Percentiles rank a stretch among this genome's conserved stretches.
These are phyloP conservation scores for Spondyliosoma cantharus DNA, from an alignment of 2,797 vertebrate genomes.

Conservation along the genomic window DNA sequence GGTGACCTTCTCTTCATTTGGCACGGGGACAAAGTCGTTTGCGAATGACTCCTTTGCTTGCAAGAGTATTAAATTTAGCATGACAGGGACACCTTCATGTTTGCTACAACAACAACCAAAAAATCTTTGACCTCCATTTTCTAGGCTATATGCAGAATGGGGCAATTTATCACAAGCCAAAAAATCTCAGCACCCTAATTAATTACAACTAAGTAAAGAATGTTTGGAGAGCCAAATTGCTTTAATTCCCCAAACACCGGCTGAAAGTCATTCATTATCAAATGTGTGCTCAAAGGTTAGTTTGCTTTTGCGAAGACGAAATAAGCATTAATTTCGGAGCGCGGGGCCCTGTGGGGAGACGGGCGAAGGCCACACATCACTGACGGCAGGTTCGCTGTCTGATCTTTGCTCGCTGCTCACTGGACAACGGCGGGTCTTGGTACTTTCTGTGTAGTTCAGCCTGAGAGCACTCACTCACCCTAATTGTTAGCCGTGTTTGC, in stretches of 20 bases:
- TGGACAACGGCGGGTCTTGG: constrained; percentile 68
- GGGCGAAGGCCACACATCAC: constrained; percentile 72
- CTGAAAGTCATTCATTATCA: constrained; percentile 90
- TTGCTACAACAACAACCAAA: constrained; percentile 85
- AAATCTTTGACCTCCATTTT: constrained; percentile 89
- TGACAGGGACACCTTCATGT: constrained; percentile 88
- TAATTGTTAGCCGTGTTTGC: constrained; percentile 61
- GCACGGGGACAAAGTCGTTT: constrained; percentile 80
- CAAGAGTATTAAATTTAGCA: constrained; percentile 83
- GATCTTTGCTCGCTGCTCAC: constrained; percentile 78
- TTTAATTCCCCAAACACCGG: constrained; percentile 85
- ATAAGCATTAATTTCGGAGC: constrained; percentile 85
- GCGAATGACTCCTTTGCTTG: constrained; percentile 77
- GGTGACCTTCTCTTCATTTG: constrained; percentile 82
- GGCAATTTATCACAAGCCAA: constrained; percentile 88
- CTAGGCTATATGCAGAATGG: constrained; percentile 82
- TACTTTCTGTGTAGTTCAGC: constrained; percentile 56
- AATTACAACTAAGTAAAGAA: constrained; percentile 91
- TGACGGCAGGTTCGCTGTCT: constrained; percentile 70
- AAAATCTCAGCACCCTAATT: constrained; percentile 87
- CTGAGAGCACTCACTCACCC: constrained; percentile 56
- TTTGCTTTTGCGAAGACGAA: constrained; percentile 86
- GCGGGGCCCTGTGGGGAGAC: constrained; percentile 61
- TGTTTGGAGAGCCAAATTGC: constrained; percentile 90
- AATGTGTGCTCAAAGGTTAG: constrained; percentile 91